Evolutionary conservation across 2,888 invertebrate genomes (phyloP).

Genomic region (Thelaira solivaga): DNA sequence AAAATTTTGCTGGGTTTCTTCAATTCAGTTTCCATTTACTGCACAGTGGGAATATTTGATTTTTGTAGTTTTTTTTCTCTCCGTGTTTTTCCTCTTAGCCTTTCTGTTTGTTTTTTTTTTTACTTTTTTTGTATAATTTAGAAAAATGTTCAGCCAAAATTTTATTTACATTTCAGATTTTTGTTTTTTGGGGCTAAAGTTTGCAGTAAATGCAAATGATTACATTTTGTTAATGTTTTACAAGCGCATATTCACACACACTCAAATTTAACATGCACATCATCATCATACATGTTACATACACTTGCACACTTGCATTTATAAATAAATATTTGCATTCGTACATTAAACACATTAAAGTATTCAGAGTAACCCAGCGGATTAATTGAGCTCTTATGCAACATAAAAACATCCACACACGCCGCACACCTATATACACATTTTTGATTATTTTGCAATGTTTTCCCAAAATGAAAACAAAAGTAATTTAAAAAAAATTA

Average conservation of each 20-base stretch:
- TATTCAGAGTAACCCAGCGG: constrained; percentile 38
- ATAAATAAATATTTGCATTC: neutral
- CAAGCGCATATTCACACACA: neutral
- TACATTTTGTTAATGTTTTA: constrained; percentile 13
- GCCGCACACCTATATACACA: too few species aligned
- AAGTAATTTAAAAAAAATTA: constrained; percentile 20
- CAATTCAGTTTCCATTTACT: too few species aligned
- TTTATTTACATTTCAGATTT: neutral
- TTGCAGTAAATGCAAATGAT: constrained; percentile 37
- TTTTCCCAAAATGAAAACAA: constrained; percentile 20
- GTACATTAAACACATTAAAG: constrained; percentile 17
- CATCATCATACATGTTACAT: too few species aligned
- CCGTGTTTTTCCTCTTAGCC: neutral
- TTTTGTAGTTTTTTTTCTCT: neutral
- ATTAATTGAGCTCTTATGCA: constrained; percentile 51
- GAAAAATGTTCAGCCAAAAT: constrained; percentile 4
- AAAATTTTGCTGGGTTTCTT: too few species aligned
- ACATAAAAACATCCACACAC: too few species aligned
- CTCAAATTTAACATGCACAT: too few species aligned
- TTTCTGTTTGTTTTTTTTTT: neutral
- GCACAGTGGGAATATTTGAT: too few species aligned
- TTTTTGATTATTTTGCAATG: too few species aligned
- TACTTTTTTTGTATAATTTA: neutral
- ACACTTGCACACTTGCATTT: too few species aligned
- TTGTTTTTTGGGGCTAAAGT: neutral